Percentiles rank a stretch among this genome's conserved stretches.
Conservation (phyloP, 2,888 invertebrate species). For the Cinara cedri region DNA sequence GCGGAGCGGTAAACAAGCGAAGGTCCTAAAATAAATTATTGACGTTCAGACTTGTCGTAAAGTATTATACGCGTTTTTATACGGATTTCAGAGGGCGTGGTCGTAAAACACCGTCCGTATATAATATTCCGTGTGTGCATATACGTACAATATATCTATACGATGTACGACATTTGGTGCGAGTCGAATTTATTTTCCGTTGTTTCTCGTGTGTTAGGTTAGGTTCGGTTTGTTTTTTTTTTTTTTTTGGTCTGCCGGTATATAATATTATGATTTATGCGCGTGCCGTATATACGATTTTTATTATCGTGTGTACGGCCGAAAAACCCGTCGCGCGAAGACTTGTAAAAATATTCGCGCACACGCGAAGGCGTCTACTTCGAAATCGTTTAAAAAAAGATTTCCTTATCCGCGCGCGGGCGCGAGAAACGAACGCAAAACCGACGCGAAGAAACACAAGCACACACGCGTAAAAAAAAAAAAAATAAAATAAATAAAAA, state of each 20-base stretch:
- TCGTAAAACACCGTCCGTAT: background rate
- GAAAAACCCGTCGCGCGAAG: background rate
- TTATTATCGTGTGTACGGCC: background rate
- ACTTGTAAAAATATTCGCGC: constrained; percentile 8
- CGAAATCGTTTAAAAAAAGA: constrained; percentile 42
- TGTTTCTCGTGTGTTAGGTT: background rate
- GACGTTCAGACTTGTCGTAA: background rate
- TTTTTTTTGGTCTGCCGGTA: background rate
- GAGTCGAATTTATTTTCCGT: background rate
- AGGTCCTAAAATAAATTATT: background rate
- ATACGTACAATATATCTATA: too few species aligned
- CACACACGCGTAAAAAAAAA: background rate
- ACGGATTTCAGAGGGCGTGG: constrained; percentile 15
- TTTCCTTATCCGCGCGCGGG: constrained; percentile 13
- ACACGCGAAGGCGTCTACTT: constrained; percentile 21
- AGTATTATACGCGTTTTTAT: background rate
- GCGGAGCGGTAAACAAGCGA: too few species aligned
- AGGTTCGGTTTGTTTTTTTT: background rate
- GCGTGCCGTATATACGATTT: background rate
- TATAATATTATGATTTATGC: constrained; percentile 17
- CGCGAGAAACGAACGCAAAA: constrained; percentile 12
- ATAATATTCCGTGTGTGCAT: background rate
- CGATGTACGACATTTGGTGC: background rate
- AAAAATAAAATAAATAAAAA: background rate
- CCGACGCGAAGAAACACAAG: too few species aligned